Conservation (phyloP, 2,797 vertebrate species). For the Sphenopsis melanotis region DNA sequence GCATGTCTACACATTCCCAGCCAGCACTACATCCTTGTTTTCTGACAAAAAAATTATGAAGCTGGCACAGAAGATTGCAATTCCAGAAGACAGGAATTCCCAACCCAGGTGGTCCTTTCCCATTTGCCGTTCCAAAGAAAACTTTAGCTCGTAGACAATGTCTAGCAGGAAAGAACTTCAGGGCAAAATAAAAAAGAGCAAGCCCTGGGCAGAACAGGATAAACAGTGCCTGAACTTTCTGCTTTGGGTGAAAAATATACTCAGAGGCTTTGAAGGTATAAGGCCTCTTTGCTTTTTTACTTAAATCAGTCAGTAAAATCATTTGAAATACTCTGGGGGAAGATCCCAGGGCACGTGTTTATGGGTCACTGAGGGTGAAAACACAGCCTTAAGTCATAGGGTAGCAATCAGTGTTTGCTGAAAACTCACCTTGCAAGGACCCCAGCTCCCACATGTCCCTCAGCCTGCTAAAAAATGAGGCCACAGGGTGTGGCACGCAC, state of each 20-base stretch:
- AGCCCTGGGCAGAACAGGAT: background rate
- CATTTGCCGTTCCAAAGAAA: constrained; percentile 31
- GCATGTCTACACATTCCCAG: background rate
- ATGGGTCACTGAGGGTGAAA: background rate
- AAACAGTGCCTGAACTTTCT: constrained; percentile 12
- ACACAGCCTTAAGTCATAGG: background rate
- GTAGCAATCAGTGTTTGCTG: background rate
- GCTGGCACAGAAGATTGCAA: constrained; percentile 4
- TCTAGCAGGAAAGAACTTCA: constrained; percentile 39
- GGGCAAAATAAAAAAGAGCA: background rate
- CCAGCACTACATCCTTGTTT: background rate
- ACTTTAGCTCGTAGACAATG: background rate
- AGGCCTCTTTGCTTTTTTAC: background rate
- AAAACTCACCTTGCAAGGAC: background rate
- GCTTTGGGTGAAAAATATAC: background rate
- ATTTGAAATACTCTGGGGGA: background rate
- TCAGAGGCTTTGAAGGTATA: background rate
- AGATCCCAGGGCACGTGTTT: background rate
- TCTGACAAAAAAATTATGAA: background rate
- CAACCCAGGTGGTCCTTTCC: constrained; percentile 52
- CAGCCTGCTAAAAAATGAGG: background rate
- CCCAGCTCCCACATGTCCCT: background rate
- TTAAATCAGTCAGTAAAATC: background rate
- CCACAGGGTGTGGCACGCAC: background rate
- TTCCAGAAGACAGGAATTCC: constrained; percentile 48